phyloP scores from a whole-genome alignment of 53 echinoderm and acorn worm species.

The Holothuria leucospilota region DNA sequence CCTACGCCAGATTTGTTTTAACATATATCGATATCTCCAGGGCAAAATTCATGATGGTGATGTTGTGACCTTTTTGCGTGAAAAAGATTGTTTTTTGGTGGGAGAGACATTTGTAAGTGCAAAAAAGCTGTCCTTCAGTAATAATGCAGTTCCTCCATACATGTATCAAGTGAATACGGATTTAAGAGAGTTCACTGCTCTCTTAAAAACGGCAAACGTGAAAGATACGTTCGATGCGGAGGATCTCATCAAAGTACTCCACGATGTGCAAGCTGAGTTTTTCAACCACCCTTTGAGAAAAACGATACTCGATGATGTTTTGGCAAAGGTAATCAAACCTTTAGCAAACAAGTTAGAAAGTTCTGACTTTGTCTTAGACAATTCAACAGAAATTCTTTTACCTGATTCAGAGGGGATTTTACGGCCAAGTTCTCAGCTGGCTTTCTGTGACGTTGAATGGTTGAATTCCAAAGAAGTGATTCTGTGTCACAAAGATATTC shows the following conservation, averaged over 20 bases:
- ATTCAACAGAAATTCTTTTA: conserved; percentile 7
- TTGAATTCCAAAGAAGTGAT: conserved; percentile 12
- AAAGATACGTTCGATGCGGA: conserved; percentile 2
- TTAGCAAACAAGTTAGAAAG: conserved; percentile 4
- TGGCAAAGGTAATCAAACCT: conserved; percentile 24
- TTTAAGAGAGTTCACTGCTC: not conserved
- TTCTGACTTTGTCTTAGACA: not conserved
- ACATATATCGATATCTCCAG: conserved; percentile 33
- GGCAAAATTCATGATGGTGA: not conserved
- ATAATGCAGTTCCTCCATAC: conserved; percentile 39
- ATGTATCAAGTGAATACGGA: conserved; percentile 11
- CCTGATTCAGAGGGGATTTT: conserved; percentile 52
- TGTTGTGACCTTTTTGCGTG: not conserved
- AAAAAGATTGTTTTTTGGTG: conserved; percentile 30
- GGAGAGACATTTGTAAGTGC: conserved; percentile 34
- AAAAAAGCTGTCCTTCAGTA: not conserved
- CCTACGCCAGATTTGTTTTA: not conserved
- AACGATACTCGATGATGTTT: conserved; percentile 1
- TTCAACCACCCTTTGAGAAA: not conserved
- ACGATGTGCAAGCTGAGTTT: not conserved
- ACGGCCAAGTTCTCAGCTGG: conserved; percentile 38
- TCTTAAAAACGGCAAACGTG: conserved; percentile 33
- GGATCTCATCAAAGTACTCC: conserved; percentile 28
- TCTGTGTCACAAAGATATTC: conserved; percentile 40
- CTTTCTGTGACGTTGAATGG: conserved; percentile 67